Percentiles rank a stretch among this genome's conserved stretches.
These are phyloP conservation scores for Pteronotus mesoamericanus DNA, from an alignment of 2,797 vertebrate species.

Conservation along the genomic window DNA sequence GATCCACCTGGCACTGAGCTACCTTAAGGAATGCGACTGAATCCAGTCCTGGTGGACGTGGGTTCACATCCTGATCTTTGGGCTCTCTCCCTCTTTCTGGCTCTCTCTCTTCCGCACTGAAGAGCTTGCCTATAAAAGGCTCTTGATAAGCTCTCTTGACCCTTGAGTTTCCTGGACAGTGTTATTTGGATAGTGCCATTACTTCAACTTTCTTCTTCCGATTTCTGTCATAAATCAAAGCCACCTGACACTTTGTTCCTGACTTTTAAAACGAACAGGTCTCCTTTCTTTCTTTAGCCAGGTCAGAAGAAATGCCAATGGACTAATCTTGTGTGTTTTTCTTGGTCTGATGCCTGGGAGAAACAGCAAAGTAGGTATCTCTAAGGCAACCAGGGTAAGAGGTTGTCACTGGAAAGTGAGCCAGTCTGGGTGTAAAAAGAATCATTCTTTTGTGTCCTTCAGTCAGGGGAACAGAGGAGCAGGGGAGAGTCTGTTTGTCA, in stretches of 20 bases:
- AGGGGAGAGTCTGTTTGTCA: neutral
- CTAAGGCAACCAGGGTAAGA: neutral
- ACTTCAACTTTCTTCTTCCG: conserved; percentile 62
- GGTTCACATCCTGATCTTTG: neutral
- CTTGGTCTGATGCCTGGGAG: conserved; percentile 61
- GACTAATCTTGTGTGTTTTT: conserved; percentile 60
- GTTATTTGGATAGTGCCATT: conserved; percentile 53
- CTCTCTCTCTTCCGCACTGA: neutral
- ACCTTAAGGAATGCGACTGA: neutral
- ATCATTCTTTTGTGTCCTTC: conserved; percentile 34
- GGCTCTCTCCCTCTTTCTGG: neutral
- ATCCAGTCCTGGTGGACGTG: neutral
- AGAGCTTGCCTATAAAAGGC: neutral
- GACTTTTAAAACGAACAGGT: conserved; percentile 49
- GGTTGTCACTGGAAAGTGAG: conserved; percentile 26
- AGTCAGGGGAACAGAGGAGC: neutral
- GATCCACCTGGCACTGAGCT: neutral
- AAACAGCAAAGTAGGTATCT: neutral
- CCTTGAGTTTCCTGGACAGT: conserved; percentile 37
- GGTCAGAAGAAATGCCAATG: conserved; percentile 51
- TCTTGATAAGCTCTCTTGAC: conserved; percentile 59
- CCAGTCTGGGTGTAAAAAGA: neutral
- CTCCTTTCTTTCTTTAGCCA: conserved; percentile 63
- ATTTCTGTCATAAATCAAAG: conserved; percentile 66
- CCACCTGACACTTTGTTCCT: conserved; percentile 58